Percentiles rank a stretch among this genome's conserved stretches.
Conservation (phyloP, 92 coral and sea anemone species). For the Palythoa heliodiscus region DNA sequence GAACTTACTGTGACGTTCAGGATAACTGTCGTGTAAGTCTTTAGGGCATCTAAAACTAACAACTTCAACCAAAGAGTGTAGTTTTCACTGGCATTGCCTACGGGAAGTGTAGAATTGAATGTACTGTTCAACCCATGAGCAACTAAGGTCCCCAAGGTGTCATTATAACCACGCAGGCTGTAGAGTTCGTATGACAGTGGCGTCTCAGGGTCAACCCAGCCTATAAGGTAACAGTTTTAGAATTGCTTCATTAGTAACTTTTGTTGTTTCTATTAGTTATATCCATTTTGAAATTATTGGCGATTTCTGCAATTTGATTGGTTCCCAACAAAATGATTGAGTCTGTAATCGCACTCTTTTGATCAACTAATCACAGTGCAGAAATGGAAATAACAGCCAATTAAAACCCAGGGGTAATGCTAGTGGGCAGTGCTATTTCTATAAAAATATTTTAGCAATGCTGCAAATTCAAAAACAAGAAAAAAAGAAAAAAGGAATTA, state of each 20-base stretch:
- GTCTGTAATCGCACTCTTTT: too few relatives aligned
- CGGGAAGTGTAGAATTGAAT: neutral
- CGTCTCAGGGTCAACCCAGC: neutral
- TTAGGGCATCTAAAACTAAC: constrained; percentile 1
- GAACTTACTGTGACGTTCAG: constrained; percentile 19
- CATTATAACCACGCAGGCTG: neutral
- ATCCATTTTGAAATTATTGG: too few relatives aligned
- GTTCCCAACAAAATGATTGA: too few relatives aligned
- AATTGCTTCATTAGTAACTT: neutral
- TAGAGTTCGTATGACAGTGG: constrained; percentile 23
- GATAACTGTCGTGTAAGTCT: neutral
- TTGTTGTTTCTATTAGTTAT: too few relatives aligned
- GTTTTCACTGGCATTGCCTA: neutral
- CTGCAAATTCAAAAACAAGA: too few relatives aligned
- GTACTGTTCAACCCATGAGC: constrained; percentile 17
- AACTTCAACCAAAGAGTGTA: neutral
- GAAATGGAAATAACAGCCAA: too few relatives aligned
- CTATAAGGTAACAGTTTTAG: neutral
- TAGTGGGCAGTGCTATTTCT: too few relatives aligned
- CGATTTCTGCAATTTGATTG: too few relatives aligned
- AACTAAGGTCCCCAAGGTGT: constrained; percentile 15
- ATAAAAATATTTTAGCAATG: too few relatives aligned
- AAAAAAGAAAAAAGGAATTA: neutral
- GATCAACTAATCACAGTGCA: too few relatives aligned
- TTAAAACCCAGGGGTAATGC: too few relatives aligned